A percentile compares a stretch with the other conserved stretches of the same genome.
Conservation (phyloP, 2,113 vertebrate genomes). For the Butorides virescens region DNA sequence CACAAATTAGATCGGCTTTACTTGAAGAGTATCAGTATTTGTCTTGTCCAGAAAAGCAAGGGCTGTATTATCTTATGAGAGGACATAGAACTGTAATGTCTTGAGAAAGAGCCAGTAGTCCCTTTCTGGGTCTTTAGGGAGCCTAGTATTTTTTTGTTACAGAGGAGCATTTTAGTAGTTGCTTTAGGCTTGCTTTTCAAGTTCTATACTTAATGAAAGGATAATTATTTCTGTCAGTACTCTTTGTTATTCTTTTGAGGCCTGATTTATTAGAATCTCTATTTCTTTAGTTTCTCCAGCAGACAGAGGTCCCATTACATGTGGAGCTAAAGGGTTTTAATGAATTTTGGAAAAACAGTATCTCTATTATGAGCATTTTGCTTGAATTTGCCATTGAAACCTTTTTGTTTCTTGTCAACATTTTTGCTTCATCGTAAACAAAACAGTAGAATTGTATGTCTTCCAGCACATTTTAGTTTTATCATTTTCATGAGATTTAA, state of each 20-base stretch:
- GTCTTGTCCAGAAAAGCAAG: not conserved
- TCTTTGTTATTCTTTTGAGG: not conserved
- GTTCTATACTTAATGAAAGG: not conserved
- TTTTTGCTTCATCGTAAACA: not conserved
- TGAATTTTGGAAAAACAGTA: not conserved
- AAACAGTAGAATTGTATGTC: not conserved
- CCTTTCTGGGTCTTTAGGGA: not conserved
- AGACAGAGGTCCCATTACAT: not conserved
- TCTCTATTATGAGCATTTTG: not conserved
- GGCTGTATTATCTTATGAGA: not conserved
- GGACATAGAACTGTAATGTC: not conserved
- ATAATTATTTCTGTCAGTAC: not conserved
- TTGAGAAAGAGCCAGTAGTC: not conserved
- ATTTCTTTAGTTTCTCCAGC: not conserved
- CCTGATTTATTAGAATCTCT: not conserved
- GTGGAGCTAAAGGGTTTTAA: not conserved
- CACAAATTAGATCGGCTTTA: not conserved
- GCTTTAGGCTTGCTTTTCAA: not conserved
- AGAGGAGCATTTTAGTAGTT: not conserved
- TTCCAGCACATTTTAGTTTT: not conserved
- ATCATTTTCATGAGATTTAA: not conserved
- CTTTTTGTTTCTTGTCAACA: too few species aligned
- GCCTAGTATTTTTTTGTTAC: not conserved
- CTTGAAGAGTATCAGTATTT: not conserved
- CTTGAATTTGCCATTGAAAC: not conserved